phyloP scores from a whole-genome alignment of 1,140 invertebrate species.

The Solenopsis invicta region DNA sequence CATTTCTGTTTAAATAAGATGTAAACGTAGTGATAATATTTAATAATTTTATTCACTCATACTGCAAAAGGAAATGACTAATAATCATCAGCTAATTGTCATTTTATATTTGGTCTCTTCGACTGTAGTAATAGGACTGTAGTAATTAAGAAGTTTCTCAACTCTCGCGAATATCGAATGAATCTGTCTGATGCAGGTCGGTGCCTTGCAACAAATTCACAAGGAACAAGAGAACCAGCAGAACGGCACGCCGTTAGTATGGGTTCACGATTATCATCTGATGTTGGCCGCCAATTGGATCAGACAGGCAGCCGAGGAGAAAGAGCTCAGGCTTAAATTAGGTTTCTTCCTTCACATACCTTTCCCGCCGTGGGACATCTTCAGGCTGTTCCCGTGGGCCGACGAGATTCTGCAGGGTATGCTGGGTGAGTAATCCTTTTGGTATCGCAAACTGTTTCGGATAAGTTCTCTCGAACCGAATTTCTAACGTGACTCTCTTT shows the following conservation, averaged over 20 bases:
- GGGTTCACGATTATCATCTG: slow-evolving; percentile 97
- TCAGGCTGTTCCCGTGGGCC: slow-evolving; percentile 95
- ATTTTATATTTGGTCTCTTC: background rate
- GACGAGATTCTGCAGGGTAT: slow-evolving; percentile 97
- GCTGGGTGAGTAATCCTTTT: slow-evolving; percentile 87
- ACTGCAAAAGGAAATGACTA: background rate
- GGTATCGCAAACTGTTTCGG: background rate
- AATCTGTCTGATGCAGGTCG: slow-evolving; percentile 74
- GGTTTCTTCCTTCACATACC: slow-evolving; percentile 97
- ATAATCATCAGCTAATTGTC: background rate
- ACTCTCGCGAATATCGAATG: background rate
- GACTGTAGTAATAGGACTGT: background rate
- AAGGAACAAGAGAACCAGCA: slow-evolving; percentile 88
- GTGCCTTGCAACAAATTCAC: slow-evolving; percentile 90
- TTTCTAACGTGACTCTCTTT: slow-evolving; percentile 17
- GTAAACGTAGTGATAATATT: background rate
- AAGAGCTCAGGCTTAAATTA: slow-evolving; percentile 92
- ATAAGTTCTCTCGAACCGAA: too few relatives aligned
- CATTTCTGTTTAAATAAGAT: background rate
- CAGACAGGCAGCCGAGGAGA: slow-evolving; percentile 93
- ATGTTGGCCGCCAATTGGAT: slow-evolving; percentile 97
- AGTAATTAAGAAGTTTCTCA: background rate
- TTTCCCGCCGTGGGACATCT: slow-evolving; percentile 97
- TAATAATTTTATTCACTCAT: background rate
- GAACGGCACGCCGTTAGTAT: slow-evolving; percentile 91